Evolutionary conservation across 1,140 invertebrate species (phyloP).

Genomic region (Hormaphis cornu): DNA sequence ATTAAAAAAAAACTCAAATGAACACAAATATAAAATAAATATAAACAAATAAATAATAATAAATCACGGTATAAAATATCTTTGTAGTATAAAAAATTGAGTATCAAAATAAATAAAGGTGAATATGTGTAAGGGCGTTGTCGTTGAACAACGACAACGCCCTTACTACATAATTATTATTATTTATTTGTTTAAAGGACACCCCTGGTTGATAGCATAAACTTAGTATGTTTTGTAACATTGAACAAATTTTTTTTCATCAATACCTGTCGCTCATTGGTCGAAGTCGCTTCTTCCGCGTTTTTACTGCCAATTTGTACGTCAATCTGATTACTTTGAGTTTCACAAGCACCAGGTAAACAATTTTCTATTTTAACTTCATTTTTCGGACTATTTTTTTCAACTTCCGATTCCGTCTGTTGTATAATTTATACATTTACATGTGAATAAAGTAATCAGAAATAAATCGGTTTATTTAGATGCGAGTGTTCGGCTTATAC

Average conservation of each 20-base stretch:
- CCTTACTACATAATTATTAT: no score
- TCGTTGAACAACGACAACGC: no score
- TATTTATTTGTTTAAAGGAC: no score
- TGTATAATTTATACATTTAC: conserved; percentile 5
- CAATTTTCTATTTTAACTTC: background rate
- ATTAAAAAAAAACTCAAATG: no score
- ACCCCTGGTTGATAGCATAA: no score
- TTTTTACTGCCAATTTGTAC: background rate
- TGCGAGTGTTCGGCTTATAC: background rate
- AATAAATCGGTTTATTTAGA: background rate
- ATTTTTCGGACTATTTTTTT: background rate
- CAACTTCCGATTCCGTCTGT: background rate
- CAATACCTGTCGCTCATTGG: background rate
- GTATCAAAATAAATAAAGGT: no score
- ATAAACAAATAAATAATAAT: no score
- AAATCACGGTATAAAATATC: no score
- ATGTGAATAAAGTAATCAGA: background rate
- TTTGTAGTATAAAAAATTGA: no score
- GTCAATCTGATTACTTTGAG: background rate
- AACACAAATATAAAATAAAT: no score
- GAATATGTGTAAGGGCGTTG: no score
- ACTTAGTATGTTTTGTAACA: no score
- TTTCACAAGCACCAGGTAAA: conserved; percentile 6
- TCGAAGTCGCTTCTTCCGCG: background rate
- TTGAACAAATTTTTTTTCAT: conserved; percentile 7